Base-by-base conservation (phyloP, 1,140 invertebrate genomes). In the Cydia fagiglandana region DNA sequence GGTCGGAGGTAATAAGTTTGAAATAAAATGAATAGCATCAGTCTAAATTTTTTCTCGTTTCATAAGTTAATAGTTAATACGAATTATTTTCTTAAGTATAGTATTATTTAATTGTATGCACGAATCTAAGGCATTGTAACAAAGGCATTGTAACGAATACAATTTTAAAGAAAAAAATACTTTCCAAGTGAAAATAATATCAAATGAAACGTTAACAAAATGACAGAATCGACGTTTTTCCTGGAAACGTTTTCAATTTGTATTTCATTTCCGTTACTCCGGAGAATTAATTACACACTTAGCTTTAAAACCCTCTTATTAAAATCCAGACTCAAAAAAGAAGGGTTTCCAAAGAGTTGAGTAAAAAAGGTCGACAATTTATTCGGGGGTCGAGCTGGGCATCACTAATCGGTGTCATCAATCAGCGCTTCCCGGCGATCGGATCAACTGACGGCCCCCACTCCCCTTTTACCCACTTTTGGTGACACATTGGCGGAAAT, bases 361-460 rank as follows among this genome's bases (percentile, higher is more conserved):
- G 84, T 83, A 88, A 89, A 88, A 90, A 88, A 80, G 82, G 80
- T 85, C 85, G 84, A 88, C 85, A 91, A 90, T 89, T 90, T 91
- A 91, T 90, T 90, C 87, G 81, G 81, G 53, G 83, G 82, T 80
- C 82, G 84, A 84, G 84, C 84, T 84, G 86, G 88, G 84, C 88
- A 89, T 89, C 90, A 89, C 90, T 91, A 91, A 91, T 91, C 90
- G 88, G 84, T 84, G 84, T 90, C 90, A 91, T 91, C 90, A 90
- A 91, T 91, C 90, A 91, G 88, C 77, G 82, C 76, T 79, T 80
- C 79, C 79, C 86, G 78, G 81, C 86, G 88, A 89, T 90, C 88
- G 87, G 87, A 91, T 91, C 90, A 87, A 86, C 85, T 87, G 90
- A 88, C 88, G 88, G 84, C 76, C 76, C 77, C 74, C 53, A 78